A percentile compares a stretch with the other conserved stretches of the same genome.
Conservation (phyloP, 2,888 invertebrate species). For the Chydorus sphaericus region DNA sequence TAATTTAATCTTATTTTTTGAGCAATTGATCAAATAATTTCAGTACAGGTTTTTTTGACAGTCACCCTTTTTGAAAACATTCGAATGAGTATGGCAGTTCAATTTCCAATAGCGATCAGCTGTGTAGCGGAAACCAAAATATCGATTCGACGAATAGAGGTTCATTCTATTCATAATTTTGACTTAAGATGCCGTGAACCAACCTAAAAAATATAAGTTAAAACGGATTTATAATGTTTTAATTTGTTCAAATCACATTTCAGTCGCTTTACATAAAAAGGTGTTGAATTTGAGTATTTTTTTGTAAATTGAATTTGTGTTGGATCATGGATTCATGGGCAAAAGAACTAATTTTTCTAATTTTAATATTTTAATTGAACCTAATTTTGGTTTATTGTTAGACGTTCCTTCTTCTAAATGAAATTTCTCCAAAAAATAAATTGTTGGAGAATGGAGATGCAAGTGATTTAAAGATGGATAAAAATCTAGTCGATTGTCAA, state of each 20-base stretch:
- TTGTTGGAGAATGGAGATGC: too few species aligned
- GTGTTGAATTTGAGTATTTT: too few species aligned
- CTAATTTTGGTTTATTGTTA: background rate
- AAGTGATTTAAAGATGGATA: background rate
- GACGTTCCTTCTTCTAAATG: conserved; percentile 21
- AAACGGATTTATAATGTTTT: too few species aligned
- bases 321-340: too few species aligned
- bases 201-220: too few species aligned
- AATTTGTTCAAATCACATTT: too few species aligned
- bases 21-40: background rate
- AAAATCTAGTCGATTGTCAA: background rate
- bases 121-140: conserved; percentile 65
- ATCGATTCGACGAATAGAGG: conserved; percentile 49
- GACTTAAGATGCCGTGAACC: too few species aligned
- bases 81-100: conserved; percentile 43
- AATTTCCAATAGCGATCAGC: conserved; percentile 71
- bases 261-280: too few species aligned
- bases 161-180: too few species aligned
- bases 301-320: too few species aligned
- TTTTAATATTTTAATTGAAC: conserved; percentile 17
- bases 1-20: background rate
- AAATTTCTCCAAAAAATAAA: background rate
- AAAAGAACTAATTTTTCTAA: background rate
- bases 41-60: conserved; percentile 53
- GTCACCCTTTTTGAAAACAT: conserved; percentile 81